A percentile compares a stretch with the other conserved stretches of the same genome.
These are phyloP conservation scores for Molothrus aeneus DNA, from an alignment of 2,797 vertebrate species.

Conservation along the genomic window DNA sequence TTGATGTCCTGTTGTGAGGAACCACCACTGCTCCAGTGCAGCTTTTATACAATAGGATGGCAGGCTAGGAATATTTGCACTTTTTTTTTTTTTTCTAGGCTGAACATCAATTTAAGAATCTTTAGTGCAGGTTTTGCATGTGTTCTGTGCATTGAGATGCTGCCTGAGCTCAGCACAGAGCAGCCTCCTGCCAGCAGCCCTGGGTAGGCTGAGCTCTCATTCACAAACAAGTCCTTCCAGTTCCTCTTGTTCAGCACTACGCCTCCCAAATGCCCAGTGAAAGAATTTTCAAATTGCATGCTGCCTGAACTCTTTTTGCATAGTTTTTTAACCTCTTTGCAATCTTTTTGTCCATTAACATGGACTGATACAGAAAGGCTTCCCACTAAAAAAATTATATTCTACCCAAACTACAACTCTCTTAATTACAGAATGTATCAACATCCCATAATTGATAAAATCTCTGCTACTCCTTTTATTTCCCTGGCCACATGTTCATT, in stretches of 20 bases:
- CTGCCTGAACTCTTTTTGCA: neutral
- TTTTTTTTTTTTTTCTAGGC: too few species aligned
- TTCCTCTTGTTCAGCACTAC: constrained; percentile 14
- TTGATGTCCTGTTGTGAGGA: neutral
- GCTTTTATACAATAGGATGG: neutral
- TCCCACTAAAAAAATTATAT: neutral
- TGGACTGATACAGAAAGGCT: neutral
- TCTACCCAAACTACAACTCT: neutral
- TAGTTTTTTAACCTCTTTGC: neutral
- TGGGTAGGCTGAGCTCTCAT: neutral
- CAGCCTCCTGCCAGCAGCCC: neutral
- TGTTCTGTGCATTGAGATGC: neutral
- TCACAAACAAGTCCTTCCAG: constrained; percentile 46
- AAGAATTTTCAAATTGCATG: neutral
- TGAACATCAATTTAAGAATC: neutral
- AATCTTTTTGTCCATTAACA: neutral
- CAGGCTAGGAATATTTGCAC: neutral
- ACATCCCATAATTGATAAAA: neutral
- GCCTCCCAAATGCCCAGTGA: neutral
- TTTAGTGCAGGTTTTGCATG: neutral
- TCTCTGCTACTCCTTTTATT: neutral
- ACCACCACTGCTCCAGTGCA: neutral
- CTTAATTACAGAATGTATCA: neutral
- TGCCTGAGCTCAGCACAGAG: neutral
- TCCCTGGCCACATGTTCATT: neutral